A percentile compares a stretch with the other conserved stretches of the same genome.
phyloP scores from a whole-genome alignment of 2,113 vertebrate species.

The Scartelaos histophorus region DNA sequence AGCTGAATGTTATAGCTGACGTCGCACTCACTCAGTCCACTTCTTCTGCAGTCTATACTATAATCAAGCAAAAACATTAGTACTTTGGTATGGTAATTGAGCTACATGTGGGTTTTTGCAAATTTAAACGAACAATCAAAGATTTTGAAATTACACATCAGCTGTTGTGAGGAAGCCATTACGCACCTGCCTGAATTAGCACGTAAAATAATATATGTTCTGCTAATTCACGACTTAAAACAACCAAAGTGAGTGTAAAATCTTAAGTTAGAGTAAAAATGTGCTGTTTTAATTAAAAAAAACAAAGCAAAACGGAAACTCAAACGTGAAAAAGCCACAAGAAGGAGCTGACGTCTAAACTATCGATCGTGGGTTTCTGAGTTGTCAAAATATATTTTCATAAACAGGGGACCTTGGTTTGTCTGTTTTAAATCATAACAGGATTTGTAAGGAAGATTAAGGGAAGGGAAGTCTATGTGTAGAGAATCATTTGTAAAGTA shows the following conservation, averaged over 20 bases:
- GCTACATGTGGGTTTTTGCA: neutral
- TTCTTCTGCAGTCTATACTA: no score
- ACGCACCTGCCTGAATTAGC: slow-evolving; percentile 34
- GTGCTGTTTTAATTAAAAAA: neutral
- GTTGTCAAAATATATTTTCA: neutral
- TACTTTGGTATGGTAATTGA: slow-evolving; percentile 14
- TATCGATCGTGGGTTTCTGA: neutral
- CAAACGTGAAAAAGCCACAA: slow-evolving; percentile 15
- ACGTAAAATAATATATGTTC: slow-evolving; percentile 16
- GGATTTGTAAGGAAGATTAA: no score
- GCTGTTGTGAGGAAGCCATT: slow-evolving; percentile 30
- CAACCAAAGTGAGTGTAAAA: neutral
- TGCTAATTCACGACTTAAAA: slow-evolving; percentile 22
- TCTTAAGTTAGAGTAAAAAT: neutral
- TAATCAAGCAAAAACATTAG: slow-evolving; percentile 10
- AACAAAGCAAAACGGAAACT: neutral
- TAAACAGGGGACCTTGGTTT: neutral
- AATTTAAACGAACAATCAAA: neutral
- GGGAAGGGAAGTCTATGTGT: no score
- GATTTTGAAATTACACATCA: neutral
- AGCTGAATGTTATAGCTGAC: no score
- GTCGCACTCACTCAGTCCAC: no score
- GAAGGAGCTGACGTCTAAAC: neutral
- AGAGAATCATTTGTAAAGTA: no score
- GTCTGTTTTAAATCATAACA: neutral